phyloP scores from a whole-genome alignment of 2,888 invertebrate species.

The Drosophila bunnanda region DNA sequence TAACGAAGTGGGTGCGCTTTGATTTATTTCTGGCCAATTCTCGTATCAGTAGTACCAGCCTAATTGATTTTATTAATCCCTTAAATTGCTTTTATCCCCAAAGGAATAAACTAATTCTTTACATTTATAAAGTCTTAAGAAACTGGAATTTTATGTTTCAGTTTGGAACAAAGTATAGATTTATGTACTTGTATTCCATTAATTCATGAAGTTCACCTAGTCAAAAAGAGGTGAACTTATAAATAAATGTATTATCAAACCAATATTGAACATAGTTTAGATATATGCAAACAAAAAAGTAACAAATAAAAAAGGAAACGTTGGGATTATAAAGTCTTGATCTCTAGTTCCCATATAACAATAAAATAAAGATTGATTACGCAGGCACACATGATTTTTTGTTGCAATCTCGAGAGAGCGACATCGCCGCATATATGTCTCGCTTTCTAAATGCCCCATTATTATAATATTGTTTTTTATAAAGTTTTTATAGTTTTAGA shows the following conservation, averaged over 20 bases:
- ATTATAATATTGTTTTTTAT: no score
- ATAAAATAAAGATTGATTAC: no score
- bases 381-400: no score
- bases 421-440: no score
- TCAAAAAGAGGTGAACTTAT: background rate
- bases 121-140: no score
- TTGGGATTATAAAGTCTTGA: no score
- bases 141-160: background rate
- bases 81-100: background rate
- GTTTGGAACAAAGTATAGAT: background rate
- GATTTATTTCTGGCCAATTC: constrained; percentile 11
- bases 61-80: constrained; percentile 9
- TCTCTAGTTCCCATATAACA: background rate
- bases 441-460: no score
- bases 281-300: background rate
- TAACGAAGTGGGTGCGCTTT: background rate
- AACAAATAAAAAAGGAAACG: background rate
- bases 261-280: background rate
- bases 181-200: background rate
- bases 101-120: background rate
- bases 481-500: no score
- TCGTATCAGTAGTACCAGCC: no score
- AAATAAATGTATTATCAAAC: background rate
- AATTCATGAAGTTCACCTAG: background rate
- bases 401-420: no score